A percentile compares a stretch with the other conserved stretches of the same genome.
Conservation (phyloP, 30 jellyfish, hydroid and myxozoan species). For the Aurelia aurita region DNA sequence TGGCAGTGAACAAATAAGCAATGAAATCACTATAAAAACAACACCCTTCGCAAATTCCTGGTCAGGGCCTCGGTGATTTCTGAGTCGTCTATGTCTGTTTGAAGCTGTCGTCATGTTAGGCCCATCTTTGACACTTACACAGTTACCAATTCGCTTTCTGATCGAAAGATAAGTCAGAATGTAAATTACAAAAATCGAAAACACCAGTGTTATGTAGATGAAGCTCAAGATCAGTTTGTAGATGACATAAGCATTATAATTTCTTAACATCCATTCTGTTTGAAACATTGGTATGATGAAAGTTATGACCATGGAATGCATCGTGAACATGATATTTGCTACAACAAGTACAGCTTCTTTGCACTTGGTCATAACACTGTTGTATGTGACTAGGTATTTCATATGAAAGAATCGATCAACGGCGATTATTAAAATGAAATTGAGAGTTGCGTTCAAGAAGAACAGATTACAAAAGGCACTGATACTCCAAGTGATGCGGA, state of each 20-base stretch:
- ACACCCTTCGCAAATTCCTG: constrained; percentile 7
- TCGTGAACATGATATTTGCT: background rate
- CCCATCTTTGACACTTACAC: background rate
- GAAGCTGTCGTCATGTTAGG: background rate
- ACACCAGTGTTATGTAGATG: constrained; percentile 1
- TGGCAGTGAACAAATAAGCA: constrained; percentile 5
- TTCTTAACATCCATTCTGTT: background rate
- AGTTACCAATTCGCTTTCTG: background rate
- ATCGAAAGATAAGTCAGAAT: background rate
- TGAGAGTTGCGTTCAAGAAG: constrained; percentile 12
- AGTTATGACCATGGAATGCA: background rate
- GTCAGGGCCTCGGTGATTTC: background rate
- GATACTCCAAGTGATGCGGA: background rate
- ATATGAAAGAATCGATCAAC: constrained; percentile 53
- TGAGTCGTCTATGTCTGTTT: background rate
- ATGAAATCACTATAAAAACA: background rate
- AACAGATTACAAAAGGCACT: background rate
- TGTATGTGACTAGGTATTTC: constrained; percentile 19
- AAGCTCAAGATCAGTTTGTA: background rate
- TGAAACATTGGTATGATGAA: background rate
- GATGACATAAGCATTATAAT: background rate
- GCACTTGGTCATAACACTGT: constrained; percentile 20
- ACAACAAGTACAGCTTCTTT: background rate
- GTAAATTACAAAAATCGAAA: background rate
- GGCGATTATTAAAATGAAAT: constrained; percentile 15